Conservation (phyloP, 2,888 invertebrate genomes). For the Homarus gammarus region DNA sequence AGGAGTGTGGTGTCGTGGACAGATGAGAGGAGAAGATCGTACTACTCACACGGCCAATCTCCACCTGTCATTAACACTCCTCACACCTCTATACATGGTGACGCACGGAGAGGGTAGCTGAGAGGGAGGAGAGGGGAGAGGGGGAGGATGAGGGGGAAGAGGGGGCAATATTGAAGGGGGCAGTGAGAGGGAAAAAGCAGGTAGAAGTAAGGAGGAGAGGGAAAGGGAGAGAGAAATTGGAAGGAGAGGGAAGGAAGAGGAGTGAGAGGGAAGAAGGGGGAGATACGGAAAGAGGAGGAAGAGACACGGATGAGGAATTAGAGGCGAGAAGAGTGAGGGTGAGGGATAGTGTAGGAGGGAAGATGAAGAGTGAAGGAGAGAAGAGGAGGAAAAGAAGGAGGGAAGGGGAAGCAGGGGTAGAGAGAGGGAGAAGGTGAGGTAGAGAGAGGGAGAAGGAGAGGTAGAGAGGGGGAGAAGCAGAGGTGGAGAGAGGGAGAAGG, state of each 20-base stretch:
- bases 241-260: neutral
- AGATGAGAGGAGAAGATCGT: slow-evolving; percentile 20
- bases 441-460: no score
- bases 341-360: no score
- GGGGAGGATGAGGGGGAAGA: neutral
- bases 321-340: neutral
- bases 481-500: neutral
- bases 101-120: slow-evolving; percentile 24
- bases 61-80: no score
- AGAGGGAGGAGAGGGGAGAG: slow-evolving; percentile 1
- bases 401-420: no score
- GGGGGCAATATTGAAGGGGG: neutral
- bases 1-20: neutral
- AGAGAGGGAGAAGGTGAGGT: no score
- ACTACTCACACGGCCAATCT: no score
- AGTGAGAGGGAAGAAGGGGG: neutral
- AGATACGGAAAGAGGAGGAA: neutral
- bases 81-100: no score
- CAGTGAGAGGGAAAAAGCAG: neutral
- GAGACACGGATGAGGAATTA: no score
- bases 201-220: neutral
- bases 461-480: neutral
- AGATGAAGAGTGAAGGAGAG: no score
- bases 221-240: neutral
- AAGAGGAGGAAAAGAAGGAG: no score